Conservation (phyloP, 2,113 vertebrate species). For the Alouatta palliata region DNA sequence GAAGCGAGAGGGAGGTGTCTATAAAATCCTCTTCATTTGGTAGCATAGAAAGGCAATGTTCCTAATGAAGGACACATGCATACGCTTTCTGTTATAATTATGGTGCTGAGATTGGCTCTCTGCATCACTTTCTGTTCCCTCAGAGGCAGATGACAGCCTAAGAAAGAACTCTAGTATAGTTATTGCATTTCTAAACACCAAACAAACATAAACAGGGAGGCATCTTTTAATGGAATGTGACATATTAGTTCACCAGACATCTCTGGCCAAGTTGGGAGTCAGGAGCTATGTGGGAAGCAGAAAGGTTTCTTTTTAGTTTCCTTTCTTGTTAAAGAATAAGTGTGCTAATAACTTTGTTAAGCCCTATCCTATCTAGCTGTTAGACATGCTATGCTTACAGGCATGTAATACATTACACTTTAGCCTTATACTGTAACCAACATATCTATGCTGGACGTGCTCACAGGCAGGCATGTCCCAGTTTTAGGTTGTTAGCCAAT, state of each 20-base stretch:
- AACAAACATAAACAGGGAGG: neutral
- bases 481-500: no score
- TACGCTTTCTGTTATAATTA: neutral
- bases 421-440: no score
- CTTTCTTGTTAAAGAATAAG: no score
- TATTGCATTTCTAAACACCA: conserved; percentile 3
- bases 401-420: no score
- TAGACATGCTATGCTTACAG: no score
- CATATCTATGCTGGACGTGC: no score
- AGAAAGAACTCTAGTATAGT: conserved; percentile 28
- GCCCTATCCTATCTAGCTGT: no score
- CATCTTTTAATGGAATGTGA: conserved; percentile 24
- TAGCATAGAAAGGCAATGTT: neutral
- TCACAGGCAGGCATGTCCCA: no score
- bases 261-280: neutral
- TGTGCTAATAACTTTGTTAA: no score
- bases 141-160: conserved; percentile 34
- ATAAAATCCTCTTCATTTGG: neutral
- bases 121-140: neutral
- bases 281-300: neutral
- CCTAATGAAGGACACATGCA: neutral
- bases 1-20: neutral
- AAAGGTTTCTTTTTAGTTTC: no score
- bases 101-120: neutral
- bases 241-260: neutral